Percentiles rank a stretch among this genome's conserved stretches.
Conservation (phyloP, 2,888 invertebrate species). For the Encarsia formosa region DNA sequence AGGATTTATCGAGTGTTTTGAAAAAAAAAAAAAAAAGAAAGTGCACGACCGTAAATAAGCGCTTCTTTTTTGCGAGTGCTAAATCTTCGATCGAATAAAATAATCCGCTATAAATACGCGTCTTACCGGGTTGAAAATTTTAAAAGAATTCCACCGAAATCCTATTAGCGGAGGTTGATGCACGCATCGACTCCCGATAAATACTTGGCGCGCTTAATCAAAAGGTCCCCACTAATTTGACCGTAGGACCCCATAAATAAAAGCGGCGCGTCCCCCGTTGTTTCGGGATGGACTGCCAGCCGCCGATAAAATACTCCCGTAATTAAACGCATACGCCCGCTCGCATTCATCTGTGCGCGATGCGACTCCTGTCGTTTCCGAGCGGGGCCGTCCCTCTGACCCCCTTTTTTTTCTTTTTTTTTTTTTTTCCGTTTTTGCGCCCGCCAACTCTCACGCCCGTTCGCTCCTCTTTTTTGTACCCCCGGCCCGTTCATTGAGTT, state of each 20-base stretch:
- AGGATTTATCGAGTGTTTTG: conserved; percentile 12
- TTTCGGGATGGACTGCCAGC: conserved; percentile 26
- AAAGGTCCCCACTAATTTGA: conserved; percentile 52
- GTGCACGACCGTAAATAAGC: not conserved
- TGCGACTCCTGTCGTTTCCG: conserved; percentile 14
- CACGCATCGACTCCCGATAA: conserved; percentile 37
- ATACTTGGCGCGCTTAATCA: conserved; percentile 51
- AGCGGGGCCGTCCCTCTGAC: not conserved
- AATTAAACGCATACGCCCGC: conserved; percentile 47
- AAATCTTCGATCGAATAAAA: conserved; percentile 22
- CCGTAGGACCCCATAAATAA: conserved; percentile 52
- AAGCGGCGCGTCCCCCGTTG: conserved; percentile 29
- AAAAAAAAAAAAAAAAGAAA: not conserved
- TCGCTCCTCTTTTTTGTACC: conserved; percentile 13
- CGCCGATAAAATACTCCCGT: conserved; percentile 49
- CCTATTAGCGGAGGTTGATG: conserved; percentile 21
- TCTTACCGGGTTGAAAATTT: conserved; percentile 13
- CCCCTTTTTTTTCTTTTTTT: not conserved
- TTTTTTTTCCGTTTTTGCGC: not conserved
- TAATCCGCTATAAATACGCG: conserved; percentile 25
- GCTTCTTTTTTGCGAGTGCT: not conserved
- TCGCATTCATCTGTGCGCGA: conserved; percentile 41
- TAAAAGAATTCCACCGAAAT: too few species aligned
- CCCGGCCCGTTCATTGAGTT: too few species aligned
- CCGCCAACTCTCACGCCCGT: not conserved